Conservation (phyloP, 2,113 vertebrate genomes). For the Acrocephalus kingi region DNA sequence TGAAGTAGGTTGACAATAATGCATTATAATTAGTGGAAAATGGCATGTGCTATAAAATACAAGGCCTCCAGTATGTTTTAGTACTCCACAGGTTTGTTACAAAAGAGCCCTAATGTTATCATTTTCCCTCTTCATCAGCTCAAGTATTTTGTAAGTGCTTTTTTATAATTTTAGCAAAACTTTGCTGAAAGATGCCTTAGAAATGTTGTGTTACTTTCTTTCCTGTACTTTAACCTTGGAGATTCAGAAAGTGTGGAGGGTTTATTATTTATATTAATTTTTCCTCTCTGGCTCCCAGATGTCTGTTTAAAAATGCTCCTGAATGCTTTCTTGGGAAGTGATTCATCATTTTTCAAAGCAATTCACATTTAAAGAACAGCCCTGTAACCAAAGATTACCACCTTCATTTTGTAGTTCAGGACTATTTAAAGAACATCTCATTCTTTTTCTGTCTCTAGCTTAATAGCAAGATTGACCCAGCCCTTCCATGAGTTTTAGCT, state of each 20-base stretch:
- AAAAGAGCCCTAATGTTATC: not conserved
- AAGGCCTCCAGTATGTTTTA: slow-evolving; percentile 15
- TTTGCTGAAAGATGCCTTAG: not conserved
- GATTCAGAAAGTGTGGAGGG: not conserved
- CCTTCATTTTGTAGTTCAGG: not conserved
- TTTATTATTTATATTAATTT: slow-evolving; percentile 46
- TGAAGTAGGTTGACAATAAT: not conserved
- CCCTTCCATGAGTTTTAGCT: not conserved
- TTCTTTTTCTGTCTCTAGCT: slow-evolving; percentile 30
- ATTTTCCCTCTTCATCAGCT: slow-evolving; percentile 13
- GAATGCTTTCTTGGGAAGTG: slow-evolving; percentile 16
- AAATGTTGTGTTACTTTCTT: not conserved
- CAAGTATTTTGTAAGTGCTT: not conserved
- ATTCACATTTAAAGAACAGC: slow-evolving; percentile 1
- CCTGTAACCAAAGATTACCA: slow-evolving; percentile 1
- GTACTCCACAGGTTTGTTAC: not conserved
- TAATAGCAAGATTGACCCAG: not conserved
- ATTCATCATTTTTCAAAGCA: slow-evolving; percentile 53
- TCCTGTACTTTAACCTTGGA: not conserved
- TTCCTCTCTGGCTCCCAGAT: slow-evolving; percentile 33
- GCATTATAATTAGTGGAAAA: slow-evolving; percentile 3
- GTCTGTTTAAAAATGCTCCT: slow-evolving; percentile 51
- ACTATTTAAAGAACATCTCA: not conserved
- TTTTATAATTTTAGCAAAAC: slow-evolving; percentile 9
- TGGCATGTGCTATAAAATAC: not conserved